A percentile compares a stretch with the other conserved stretches of the same genome.
These are phyloP conservation scores for Vespertilio murinus DNA, from an alignment of 2,797 vertebrate species.

Conservation along the genomic window DNA sequence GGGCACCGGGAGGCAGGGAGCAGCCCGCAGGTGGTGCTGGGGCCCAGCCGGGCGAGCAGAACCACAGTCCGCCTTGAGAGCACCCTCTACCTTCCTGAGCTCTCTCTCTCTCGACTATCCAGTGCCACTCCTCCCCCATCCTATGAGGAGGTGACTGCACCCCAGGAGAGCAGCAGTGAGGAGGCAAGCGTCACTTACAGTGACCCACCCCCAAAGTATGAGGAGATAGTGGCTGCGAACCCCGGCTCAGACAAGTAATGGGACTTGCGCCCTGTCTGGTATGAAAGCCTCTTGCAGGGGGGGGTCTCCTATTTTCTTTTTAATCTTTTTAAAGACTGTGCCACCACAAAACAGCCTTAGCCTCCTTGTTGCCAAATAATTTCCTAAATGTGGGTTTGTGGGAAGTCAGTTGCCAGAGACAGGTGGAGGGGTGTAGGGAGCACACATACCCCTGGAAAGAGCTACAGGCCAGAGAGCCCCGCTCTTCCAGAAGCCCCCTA, in stretches of 20 bases:
- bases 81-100: conserved; percentile 86
- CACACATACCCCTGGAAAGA: neutral
- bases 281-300: neutral
- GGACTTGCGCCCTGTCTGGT: neutral
- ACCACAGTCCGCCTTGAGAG: conserved; percentile 75
- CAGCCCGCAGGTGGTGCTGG: conserved; percentile 68
- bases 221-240: conserved; percentile 88
- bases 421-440: neutral
- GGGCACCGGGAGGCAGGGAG: conserved; percentile 73
- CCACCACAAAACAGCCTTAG: conserved; percentile 83
- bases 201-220: conserved; percentile 91
- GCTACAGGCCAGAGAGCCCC: neutral
- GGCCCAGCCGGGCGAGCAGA: conserved; percentile 70
- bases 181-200: conserved; percentile 88
- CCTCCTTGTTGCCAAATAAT: conserved; percentile 81
- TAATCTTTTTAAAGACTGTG: conserved; percentile 77
- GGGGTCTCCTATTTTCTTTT: conserved; percentile 34
- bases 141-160: conserved; percentile 92
- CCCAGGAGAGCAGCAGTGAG: conserved; percentile 90
- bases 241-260: conserved; percentile 75
- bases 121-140: conserved; percentile 91
- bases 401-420: conserved; percentile 56
- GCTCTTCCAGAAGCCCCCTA: neutral
- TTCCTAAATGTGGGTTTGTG: conserved; percentile 49
- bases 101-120: conserved; percentile 86